Conservation (phyloP, 2,113 vertebrate genomes). For the Camelus bactrianus region DNA sequence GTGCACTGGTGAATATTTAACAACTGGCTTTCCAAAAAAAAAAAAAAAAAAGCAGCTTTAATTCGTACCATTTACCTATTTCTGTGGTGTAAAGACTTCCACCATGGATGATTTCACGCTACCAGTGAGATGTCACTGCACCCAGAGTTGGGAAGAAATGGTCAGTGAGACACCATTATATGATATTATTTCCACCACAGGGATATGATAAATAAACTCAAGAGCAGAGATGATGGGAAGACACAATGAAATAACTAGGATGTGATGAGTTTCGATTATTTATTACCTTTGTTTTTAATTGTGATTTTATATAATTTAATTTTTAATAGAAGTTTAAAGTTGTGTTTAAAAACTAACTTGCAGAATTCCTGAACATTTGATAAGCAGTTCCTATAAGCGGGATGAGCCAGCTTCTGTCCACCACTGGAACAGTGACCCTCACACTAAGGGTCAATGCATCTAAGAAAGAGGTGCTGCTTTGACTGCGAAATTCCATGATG, state of each 20-base stretch:
- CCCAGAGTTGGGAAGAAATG: background rate
- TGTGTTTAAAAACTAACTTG: background rate
- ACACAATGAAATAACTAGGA: background rate
- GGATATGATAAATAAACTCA: background rate
- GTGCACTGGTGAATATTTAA: background rate
- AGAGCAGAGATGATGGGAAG: background rate
- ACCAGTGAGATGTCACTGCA: background rate
- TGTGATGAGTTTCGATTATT: background rate
- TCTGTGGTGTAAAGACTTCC: background rate
- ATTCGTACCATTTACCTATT: background rate
- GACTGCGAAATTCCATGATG: background rate
- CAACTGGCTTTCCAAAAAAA: background rate
- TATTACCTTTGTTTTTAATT: background rate
- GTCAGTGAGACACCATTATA: background rate
- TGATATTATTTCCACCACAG: background rate
- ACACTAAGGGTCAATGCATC: background rate
- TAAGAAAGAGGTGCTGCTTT: background rate
- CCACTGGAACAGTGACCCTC: background rate
- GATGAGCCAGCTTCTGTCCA: rapidly evolving
- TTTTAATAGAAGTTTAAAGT: background rate
- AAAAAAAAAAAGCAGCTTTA: background rate
- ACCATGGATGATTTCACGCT: background rate
- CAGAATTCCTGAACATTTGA: background rate
- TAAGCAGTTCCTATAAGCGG: background rate
- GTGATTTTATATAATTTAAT: background rate